A percentile compares a stretch with the other conserved stretches of the same genome.
phyloP scores from a whole-genome alignment of 2,113 vertebrate genomes.

The Galeopterus variegatus region DNA sequence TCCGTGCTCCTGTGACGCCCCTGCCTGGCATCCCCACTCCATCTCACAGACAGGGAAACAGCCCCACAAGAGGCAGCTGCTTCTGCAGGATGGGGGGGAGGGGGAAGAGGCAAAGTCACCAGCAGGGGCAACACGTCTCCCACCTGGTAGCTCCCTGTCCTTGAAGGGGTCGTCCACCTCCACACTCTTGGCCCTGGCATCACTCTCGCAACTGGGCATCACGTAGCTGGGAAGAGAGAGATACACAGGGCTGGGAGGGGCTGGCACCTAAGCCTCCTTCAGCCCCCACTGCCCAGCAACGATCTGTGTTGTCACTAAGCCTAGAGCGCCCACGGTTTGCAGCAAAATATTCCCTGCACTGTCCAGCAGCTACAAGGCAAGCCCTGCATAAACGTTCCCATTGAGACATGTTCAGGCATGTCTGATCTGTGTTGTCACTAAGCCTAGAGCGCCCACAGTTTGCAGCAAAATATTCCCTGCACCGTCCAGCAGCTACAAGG shows the following conservation, averaged over 20 bases:
- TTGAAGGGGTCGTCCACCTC: slow-evolving; percentile 96
- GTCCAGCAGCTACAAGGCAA: not conserved
- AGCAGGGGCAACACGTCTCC: slow-evolving; percentile 64
- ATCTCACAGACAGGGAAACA: not conserved
- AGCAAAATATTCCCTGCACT: not conserved
- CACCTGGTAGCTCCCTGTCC: slow-evolving; percentile 96
- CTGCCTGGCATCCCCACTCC: not conserved
- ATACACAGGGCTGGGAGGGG: not conserved
- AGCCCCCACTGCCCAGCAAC: not conserved
- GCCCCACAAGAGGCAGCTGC: not conserved
- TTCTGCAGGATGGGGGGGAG: accelerated
- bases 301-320: not conserved
- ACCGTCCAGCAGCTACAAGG: not conserved
- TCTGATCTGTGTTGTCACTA: not conserved
- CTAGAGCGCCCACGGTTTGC: not conserved
- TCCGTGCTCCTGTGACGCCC: too few species aligned
- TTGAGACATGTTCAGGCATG: not conserved
- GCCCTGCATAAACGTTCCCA: not conserved
- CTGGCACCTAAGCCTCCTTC: not conserved
- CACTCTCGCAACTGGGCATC: slow-evolving; percentile 95
- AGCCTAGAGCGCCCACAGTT: not conserved
- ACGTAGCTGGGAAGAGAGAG: slow-evolving; percentile 92
- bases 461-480: not conserved
- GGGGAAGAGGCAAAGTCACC: not conserved
- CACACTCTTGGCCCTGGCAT: slow-evolving; percentile 91